phyloP scores from a whole-genome alignment of 2,797 vertebrate species.

The Cyprinella venusta region DNA sequence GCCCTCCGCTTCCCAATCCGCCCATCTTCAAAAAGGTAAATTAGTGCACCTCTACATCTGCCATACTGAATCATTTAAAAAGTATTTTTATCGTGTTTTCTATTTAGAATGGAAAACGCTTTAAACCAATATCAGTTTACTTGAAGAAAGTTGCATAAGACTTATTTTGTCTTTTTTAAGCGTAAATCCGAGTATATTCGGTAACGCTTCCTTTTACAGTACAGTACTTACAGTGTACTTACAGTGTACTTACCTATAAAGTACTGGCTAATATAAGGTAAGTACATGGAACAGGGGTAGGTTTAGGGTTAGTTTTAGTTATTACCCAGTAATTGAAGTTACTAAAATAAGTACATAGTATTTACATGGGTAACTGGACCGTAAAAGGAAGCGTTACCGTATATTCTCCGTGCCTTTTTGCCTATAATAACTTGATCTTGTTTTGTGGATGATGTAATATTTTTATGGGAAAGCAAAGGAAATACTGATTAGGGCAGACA shows the following conservation, averaged over 20 bases:
- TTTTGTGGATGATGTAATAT: not conserved
- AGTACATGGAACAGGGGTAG: no score
- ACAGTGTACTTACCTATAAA: no score
- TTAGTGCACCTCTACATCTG: not conserved
- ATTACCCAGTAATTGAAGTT: no score
- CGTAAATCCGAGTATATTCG: not conserved
- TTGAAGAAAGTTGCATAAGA: not conserved
- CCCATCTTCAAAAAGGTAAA: slow-evolving; percentile 84
- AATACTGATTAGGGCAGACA: not conserved
- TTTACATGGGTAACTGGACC: no score
- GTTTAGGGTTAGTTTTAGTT: no score
- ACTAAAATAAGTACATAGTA: no score
- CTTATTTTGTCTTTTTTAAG: not conserved
- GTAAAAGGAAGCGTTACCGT: no score
- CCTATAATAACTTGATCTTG: not conserved
- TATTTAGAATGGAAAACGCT: not conserved
- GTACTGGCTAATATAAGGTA: no score
- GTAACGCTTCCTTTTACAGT: no score
- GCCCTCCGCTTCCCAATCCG: slow-evolving; percentile 79
- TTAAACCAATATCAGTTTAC: not conserved
- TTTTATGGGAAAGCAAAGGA: not conserved
- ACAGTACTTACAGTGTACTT: no score
- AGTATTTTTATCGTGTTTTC: not conserved
- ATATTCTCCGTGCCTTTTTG: not conserved
- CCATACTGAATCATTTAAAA: not conserved